phyloP scores from a whole-genome alignment of 2,888 invertebrate genomes.

The Ferrisia virgata region DNA sequence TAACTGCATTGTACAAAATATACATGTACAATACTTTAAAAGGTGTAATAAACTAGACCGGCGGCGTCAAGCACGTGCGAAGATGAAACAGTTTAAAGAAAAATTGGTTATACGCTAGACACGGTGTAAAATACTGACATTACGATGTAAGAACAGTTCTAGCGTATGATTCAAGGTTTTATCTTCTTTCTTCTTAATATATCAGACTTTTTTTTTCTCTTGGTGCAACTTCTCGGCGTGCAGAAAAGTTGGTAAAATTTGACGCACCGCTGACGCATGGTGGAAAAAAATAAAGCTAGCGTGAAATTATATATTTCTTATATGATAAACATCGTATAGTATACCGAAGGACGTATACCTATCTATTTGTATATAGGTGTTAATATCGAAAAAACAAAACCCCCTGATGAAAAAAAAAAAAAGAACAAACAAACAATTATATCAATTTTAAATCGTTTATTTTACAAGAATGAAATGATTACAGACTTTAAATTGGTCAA shows the following conservation, averaged over 20 bases:
- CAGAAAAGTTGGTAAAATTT: background rate
- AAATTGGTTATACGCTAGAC: background rate
- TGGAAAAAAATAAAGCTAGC: background rate
- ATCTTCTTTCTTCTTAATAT: background rate
- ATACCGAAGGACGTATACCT: background rate
- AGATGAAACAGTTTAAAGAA: constrained; percentile 11
- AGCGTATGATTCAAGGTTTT: background rate
- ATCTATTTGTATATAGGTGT: background rate
- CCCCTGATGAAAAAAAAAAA: background rate
- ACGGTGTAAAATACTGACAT: background rate
- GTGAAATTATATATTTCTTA: background rate
- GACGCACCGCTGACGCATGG: background rate
- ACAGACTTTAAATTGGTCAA: background rate
- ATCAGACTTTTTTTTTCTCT: background rate
- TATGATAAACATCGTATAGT: background rate
- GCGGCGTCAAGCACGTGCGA: background rate
- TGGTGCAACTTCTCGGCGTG: background rate
- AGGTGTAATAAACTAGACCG: background rate
- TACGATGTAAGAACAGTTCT: background rate
- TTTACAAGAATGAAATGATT: background rate
- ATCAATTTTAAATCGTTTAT: background rate
- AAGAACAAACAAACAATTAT: background rate
- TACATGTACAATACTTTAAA: background rate
- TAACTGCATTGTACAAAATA: background rate
- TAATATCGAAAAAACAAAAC: background rate